These are phyloP conservation scores for Epizoanthus stellaris DNA, from an alignment of 92 coral and sea anemone species.

Conservation along the genomic window DNA sequence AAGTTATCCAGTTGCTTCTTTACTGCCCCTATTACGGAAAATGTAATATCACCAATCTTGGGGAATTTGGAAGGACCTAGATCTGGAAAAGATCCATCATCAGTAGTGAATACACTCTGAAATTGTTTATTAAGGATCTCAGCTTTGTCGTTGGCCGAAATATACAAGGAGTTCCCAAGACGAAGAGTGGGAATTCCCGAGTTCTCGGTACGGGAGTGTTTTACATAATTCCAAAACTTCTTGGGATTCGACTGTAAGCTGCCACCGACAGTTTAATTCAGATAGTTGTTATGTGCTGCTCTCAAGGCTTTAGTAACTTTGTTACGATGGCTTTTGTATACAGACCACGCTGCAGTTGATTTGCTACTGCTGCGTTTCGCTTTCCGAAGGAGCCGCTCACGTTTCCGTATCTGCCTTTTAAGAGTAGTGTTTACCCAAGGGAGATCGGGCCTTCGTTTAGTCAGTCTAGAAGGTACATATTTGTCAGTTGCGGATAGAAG, in stretches of 20 bases:
- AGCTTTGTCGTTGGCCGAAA: not conserved
- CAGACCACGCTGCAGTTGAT: not conserved
- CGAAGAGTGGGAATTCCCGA: conserved; percentile 1
- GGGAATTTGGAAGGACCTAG: not conserved
- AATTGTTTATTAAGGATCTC: conserved; percentile 8
- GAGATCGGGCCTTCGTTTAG: not conserved
- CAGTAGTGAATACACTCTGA: conserved; percentile 2
- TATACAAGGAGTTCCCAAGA: not conserved
- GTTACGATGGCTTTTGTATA: not conserved
- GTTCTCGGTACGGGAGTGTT: not conserved
- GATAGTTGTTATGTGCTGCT: conserved; percentile 2
- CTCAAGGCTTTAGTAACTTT: not conserved
- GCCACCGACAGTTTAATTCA: not conserved
- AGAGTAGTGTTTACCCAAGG: not conserved
- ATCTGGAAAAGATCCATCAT: conserved; percentile 1
- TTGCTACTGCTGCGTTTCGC: not conserved
- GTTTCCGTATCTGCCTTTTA: not conserved
- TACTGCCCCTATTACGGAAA: not conserved
- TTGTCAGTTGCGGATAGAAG: not conserved
- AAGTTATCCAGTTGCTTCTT: not conserved
- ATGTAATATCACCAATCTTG: not conserved
- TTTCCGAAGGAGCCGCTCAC: not conserved
- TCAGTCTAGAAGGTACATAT: not conserved
- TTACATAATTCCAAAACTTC: not conserved
- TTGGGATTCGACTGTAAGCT: conserved; percentile 5